phyloP scores from a whole-genome alignment of 1,140 invertebrate species.

The Neodiprion fabricii region DNA sequence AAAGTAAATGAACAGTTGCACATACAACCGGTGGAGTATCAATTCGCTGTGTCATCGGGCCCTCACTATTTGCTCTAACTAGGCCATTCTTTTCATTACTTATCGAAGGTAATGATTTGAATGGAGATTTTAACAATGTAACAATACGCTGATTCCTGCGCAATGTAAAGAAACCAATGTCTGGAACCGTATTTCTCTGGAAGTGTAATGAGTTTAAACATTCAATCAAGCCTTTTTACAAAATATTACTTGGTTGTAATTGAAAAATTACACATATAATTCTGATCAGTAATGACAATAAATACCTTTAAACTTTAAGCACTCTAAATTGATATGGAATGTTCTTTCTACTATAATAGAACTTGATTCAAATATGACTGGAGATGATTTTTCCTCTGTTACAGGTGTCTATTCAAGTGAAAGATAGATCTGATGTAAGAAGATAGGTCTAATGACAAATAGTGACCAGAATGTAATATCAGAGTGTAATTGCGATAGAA shows the following conservation, averaged over 20 bases:
- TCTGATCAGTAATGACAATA: conserved; percentile 12
- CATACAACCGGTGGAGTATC: conserved; percentile 52
- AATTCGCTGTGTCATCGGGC: conserved; percentile 44
- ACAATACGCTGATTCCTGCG: conserved; percentile 56
- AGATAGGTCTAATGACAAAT: background rate
- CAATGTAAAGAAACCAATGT: conserved; percentile 56
- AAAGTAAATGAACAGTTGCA: conserved; percentile 33
- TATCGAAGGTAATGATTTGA: conserved; percentile 56
- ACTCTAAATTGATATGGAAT: background rate
- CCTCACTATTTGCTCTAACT: conserved; percentile 54
- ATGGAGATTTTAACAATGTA: conserved; percentile 53
- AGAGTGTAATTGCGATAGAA: background rate
- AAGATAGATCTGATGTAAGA: conserved; percentile 3
- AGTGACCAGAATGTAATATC: background rate
- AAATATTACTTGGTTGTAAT: no score
- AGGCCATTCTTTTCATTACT: conserved; percentile 51
- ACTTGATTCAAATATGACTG: conserved; percentile 8
- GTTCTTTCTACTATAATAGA: background rate
- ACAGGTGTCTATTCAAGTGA: conserved; percentile 6
- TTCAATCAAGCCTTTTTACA: background rate
- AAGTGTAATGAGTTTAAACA: conserved; percentile 32
- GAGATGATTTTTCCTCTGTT: background rate
- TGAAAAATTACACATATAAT: background rate
- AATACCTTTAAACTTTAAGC: background rate
- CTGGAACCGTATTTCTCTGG: conserved; percentile 52